A percentile compares a stretch with the other conserved stretches of the same genome.
These are phyloP conservation scores for Apamea crenata DNA, from an alignment of 2,888 invertebrate genomes.

Conservation along the genomic window DNA sequence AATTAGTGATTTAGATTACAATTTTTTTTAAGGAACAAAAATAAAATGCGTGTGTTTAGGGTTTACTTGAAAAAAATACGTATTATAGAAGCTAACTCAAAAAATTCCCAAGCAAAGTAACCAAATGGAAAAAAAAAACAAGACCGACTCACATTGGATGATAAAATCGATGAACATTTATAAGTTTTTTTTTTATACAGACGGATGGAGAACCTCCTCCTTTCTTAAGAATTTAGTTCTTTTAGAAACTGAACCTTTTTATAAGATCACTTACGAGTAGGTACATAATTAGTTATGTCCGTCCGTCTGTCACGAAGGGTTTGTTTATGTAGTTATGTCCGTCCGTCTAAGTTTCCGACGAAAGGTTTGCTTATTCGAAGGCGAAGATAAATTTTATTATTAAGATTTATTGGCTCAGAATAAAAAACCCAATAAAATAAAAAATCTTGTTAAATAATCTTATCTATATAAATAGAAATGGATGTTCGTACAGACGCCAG, in stretches of 20 bases:
- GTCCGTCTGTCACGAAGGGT: background rate
- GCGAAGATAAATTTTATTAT: background rate
- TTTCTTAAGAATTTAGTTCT: background rate
- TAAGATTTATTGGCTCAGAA: background rate
- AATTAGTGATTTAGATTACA: conserved; percentile 49
- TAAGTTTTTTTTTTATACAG: background rate
- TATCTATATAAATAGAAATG: background rate
- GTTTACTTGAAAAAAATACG: background rate
- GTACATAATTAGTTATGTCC: background rate
- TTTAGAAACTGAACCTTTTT: background rate
- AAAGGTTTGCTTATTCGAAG: background rate
- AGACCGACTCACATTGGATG: background rate
- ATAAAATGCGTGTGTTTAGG: background rate
- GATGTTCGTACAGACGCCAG: background rate
- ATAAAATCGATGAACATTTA: background rate
- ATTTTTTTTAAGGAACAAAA: background rate
- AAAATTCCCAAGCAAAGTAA: background rate
- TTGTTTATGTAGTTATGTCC: background rate
- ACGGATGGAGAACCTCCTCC: background rate
- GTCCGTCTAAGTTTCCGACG: too few relatives aligned
- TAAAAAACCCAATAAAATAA: background rate
- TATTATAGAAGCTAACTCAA: background rate
- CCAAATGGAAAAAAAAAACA: background rate
- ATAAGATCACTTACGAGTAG: background rate
- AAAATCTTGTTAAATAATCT: background rate